These are phyloP conservation scores for Porites lobata DNA, from an alignment of 92 coral and sea anemone genomes.

Conservation along the genomic window DNA sequence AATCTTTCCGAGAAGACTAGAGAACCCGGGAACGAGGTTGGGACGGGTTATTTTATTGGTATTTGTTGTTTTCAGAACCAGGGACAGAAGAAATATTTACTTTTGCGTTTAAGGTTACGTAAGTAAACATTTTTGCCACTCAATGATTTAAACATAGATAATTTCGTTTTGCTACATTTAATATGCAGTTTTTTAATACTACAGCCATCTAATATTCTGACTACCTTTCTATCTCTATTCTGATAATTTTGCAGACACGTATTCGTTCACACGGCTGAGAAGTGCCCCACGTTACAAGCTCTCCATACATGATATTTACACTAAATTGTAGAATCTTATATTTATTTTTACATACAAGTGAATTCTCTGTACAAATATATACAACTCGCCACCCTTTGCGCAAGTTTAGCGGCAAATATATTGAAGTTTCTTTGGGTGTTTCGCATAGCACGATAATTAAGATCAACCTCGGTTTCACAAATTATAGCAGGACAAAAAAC, in stretches of 20 bases:
- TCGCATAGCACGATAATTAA: background rate
- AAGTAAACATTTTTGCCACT: too few species aligned
- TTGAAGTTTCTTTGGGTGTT: background rate
- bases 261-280: background rate
- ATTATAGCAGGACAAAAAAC: background rate
- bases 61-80: too few species aligned
- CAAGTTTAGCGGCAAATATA: background rate
- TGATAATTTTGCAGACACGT: background rate
- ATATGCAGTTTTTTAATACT: slow-evolving; percentile 26
- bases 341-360: slow-evolving; percentile 30
- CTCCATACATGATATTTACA: slow-evolving; percentile 21
- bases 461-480: background rate
- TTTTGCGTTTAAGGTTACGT: too few species aligned
- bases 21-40: too few species aligned
- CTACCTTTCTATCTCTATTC: slow-evolving; percentile 3
- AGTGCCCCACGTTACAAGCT: background rate
- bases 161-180: slow-evolving; percentile 14
- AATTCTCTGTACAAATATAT: slow-evolving; percentile 41
- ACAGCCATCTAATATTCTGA: slow-evolving; percentile 7
- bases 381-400: background rate
- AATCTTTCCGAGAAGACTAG: too few species aligned
- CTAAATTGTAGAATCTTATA: slow-evolving; percentile 23
- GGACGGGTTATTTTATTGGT: too few species aligned
- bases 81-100: too few species aligned
- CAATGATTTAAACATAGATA: background rate